These are phyloP conservation scores for Acrobasis suavella DNA, from an alignment of 2,888 invertebrate species.

Conservation along the genomic window DNA sequence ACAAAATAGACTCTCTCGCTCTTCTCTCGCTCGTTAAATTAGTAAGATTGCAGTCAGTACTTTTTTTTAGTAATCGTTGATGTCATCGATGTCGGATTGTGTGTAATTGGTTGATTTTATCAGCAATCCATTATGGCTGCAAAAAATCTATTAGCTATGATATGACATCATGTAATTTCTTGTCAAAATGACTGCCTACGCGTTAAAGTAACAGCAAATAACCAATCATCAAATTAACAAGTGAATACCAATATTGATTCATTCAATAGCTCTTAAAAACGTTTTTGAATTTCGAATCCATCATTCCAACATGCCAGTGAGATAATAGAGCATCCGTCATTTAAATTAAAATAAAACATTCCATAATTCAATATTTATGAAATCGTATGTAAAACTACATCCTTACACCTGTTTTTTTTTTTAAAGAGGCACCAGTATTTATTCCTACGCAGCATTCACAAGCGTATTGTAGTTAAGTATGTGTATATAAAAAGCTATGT, in stretches of 20 bases:
- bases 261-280: too few relatives aligned
- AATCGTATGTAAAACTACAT: too few relatives aligned
- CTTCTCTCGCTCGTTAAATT: too few relatives aligned
- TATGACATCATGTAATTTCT: constrained; percentile 18
- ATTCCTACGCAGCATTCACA: constrained; percentile 2
- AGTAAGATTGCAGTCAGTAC: not conserved
- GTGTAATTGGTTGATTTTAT: constrained; percentile 19
- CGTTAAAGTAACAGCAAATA: not conserved
- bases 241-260: not conserved
- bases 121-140: constrained; percentile 6
- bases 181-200: constrained; percentile 1
- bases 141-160: constrained; percentile 10
- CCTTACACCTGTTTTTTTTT: constrained; percentile 8
- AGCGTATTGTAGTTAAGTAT: constrained; percentile 5
- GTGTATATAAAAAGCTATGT: not conserved
- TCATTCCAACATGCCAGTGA: not conserved
- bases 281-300: not conserved
- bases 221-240: not conserved
- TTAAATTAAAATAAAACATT: not conserved
- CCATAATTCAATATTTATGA: too few relatives aligned
- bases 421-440: not conserved
- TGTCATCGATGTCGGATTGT: constrained; percentile 17
- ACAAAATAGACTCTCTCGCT: too few relatives aligned
- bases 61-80: constrained; percentile 19
- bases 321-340: not conserved